These are phyloP conservation scores for Scotopteryx bipunctaria DNA, from an alignment of 2,888 invertebrate genomes.

Conservation along the genomic window DNA sequence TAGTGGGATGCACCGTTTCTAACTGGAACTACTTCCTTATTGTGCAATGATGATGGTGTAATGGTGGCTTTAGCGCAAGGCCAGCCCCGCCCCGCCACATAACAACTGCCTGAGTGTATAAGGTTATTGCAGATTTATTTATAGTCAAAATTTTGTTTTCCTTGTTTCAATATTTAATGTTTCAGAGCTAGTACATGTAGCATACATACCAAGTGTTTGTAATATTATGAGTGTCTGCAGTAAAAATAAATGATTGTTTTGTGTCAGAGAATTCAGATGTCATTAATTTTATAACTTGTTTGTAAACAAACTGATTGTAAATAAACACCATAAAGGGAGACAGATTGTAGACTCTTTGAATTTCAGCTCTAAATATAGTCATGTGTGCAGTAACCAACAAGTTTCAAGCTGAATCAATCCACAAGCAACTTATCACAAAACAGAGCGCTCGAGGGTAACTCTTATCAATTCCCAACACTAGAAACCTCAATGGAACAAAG, in stretches of 20 bases:
- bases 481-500: slow-evolving; percentile 16
- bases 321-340: slow-evolving; percentile 3
- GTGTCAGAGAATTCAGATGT: background rate
- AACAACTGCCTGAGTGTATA: slow-evolving; percentile 11
- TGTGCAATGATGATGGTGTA: background rate
- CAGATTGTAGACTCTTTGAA: no score
- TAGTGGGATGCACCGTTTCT: no score
- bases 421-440: slow-evolving; percentile 3
- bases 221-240: background rate
- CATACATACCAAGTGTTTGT: no score
- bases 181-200: slow-evolving; percentile 9
- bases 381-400: slow-evolving; percentile 1
- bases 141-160: slow-evolving; percentile 32
- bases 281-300: slow-evolving; percentile 32
- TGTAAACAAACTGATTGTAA: slow-evolving; percentile 32
- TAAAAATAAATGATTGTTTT: background rate
- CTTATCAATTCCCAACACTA: slow-evolving; percentile 1
- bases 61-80: background rate
- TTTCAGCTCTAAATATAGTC: no score
- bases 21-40: background rate
- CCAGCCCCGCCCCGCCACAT: background rate
- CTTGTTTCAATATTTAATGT: slow-evolving; percentile 17
- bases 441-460: background rate
- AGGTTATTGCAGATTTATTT: slow-evolving; percentile 25
- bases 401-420: slow-evolving; percentile 22